Base-by-base conservation (phyloP, 1,140 invertebrate species). In the Zaprionus capensis region DNA sequence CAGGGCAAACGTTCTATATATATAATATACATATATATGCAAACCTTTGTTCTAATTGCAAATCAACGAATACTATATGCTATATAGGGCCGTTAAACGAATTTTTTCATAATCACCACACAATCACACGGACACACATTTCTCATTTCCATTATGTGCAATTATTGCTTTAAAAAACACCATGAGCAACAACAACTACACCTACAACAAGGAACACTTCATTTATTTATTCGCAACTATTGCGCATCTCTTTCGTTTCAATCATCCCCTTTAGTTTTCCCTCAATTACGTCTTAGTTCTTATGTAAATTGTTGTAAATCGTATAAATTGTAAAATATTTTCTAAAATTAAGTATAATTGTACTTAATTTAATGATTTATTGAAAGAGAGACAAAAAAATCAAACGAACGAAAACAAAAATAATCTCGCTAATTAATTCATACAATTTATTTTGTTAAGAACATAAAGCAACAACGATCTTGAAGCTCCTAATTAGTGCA, bases 401-500 rank as follows among this genome's bases (percentile, higher is more conserved):
- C 53, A 56, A 67, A 73, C 31, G 17, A 34, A 78, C 12, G 49
- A 67, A 55, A 36, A 51, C 20, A 61, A 17, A 49, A 56, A 55
- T 64, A 90, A 90, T 90, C 85, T 90, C 85, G 85, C 74, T 85
- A 81, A 72, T 66, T 72, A 77, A 78, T 68, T 81, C 51, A 86
- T 67, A 79, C 57, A 82, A 82, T 68, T 80, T 81, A 90, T 77
- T 70, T 85, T 84, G 68, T 62, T 90, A 90, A 90, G 86, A 74
- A 80, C 49, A 75, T 85, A 85, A 90, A 90, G 73, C 81, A 90
- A 90, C 85, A 90, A 90, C 85, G 85, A 90, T 90, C 85, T 90
- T 90, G 71, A 88, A 90, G 85, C 85, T 90, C 85, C 85, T 90
- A 90, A 88, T 80, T 90, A 90, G 85, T 77, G 74, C 78, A 84